These are phyloP conservation scores for Mactromeris polynyma DNA, from an alignment of 2,888 invertebrate genomes.

Conservation along the genomic window DNA sequence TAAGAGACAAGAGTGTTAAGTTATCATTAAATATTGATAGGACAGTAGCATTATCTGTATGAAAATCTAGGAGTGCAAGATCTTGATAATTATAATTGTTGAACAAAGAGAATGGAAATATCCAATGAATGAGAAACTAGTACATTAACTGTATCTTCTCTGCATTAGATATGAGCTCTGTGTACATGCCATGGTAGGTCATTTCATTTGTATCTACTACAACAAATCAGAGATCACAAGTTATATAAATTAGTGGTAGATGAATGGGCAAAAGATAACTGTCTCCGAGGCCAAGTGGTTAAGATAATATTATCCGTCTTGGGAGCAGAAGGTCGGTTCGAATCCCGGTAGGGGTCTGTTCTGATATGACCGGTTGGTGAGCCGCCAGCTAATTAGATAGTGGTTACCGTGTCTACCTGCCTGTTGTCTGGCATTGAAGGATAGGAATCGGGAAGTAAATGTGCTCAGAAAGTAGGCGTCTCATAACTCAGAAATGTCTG, in stretches of 20 bases:
- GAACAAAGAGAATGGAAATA: conserved; percentile 20
- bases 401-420: no score
- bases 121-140: not conserved
- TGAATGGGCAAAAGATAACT: no score
- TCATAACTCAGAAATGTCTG: no score
- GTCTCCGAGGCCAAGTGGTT: no score
- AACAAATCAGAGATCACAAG: not conserved
- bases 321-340: no score
- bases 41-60: not conserved
- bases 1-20: not conserved
- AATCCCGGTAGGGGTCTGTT: no score
- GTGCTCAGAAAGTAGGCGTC: no score
- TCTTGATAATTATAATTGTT: conserved; percentile 4
- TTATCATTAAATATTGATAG: conserved; percentile 2
- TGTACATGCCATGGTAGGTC: not conserved
- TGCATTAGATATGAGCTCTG: not conserved
- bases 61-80: not conserved
- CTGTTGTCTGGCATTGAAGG: no score
- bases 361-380: no score
- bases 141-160: not conserved
- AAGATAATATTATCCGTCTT: no score
- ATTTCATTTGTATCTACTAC: not conserved
- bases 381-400: no score
- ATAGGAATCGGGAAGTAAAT: no score
- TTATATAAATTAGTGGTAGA: not conserved